A percentile compares a stretch with the other conserved stretches of the same genome.
These are phyloP conservation scores for Ia io DNA, from an alignment of 2,113 vertebrate species.

Conservation along the genomic window DNA sequence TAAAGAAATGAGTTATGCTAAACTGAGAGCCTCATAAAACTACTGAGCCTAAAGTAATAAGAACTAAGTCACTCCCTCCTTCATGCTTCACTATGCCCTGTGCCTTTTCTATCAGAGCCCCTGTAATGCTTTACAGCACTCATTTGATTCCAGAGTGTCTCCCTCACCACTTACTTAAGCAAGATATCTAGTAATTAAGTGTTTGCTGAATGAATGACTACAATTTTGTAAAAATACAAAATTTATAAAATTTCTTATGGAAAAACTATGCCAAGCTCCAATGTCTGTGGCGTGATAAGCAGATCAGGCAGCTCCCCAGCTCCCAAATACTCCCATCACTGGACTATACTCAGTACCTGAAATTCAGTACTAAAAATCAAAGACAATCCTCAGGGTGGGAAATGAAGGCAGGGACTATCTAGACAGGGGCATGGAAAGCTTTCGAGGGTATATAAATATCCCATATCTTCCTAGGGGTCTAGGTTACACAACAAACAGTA, in stretches of 20 bases:
- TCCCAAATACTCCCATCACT: neutral
- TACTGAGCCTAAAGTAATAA: neutral
- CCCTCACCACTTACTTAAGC: neutral
- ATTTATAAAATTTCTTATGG: neutral
- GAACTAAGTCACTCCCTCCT: neutral
- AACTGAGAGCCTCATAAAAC: too few relatives aligned
- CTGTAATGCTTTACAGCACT: neutral
- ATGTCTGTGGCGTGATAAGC: neutral
- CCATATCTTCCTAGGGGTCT: neutral
- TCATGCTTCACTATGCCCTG: neutral
- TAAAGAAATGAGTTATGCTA: too few relatives aligned
- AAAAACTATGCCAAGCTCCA: neutral
- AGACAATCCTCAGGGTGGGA: neutral
- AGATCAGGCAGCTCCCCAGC: neutral
- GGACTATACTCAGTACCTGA: neutral
- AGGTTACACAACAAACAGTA: neutral
- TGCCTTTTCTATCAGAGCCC: neutral
- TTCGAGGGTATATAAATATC: neutral
- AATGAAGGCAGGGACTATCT: neutral
- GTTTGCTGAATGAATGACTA: neutral
- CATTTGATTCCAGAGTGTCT: neutral
- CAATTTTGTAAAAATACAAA: neutral
- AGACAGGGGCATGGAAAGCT: neutral
- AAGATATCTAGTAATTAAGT: neutral
- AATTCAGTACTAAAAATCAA: slow-evolving; percentile 13